Percentiles rank a stretch among this genome's conserved stretches.
Evolutionary conservation across 2,797 vertebrate genomes (phyloP).

Genomic region (Sebastes melanostomus): DNA sequence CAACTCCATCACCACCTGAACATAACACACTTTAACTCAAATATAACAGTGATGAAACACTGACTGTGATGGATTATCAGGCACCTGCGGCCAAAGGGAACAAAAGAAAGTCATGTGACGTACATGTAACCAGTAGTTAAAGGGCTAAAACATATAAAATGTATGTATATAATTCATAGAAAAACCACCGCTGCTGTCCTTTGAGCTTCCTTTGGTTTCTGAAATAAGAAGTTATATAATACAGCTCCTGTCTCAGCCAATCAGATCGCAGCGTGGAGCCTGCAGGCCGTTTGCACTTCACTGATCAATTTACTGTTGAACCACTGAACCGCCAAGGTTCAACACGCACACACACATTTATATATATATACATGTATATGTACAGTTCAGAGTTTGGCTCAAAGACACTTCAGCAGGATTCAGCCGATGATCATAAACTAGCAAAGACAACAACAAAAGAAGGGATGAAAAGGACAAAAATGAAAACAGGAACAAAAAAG

Average conservation of each 20-base stretch:
- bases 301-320: slow-evolving; percentile 41
- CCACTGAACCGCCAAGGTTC: neutral
- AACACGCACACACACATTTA: neutral
- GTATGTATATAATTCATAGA: neutral
- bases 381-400: neutral
- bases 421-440: neutral
- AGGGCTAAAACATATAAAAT: neutral
- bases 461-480: neutral
- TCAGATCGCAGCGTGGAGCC: slow-evolving; percentile 36
- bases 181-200: neutral
- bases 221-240: slow-evolving; percentile 52
- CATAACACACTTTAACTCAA: neutral
- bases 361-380: neutral
- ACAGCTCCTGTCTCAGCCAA: slow-evolving; percentile 53
- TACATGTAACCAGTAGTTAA: neutral
- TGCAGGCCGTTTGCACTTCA: slow-evolving; percentile 51
- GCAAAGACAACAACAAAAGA: neutral
- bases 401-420: neutral
- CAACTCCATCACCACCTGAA: neutral
- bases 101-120: neutral
- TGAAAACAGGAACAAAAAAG: neutral
- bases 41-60: neutral
- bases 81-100: neutral
- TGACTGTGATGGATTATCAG: neutral
- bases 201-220: neutral